A percentile compares a stretch with the other conserved stretches of the same genome.
Conservation (phyloP, 2,113 vertebrate species). For the Dolichotis patagonum region DNA sequence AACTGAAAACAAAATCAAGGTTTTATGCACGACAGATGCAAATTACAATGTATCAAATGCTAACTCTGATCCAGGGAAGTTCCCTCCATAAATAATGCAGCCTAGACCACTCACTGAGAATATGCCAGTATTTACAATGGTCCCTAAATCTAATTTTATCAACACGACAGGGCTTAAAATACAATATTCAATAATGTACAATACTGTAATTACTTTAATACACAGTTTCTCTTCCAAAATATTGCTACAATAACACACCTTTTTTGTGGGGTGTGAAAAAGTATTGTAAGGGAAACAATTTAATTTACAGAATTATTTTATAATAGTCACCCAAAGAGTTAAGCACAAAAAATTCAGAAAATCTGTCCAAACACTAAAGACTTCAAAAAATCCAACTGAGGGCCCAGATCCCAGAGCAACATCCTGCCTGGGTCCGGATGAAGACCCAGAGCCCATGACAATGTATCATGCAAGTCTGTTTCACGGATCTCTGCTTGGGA, state of each 20-base stretch:
- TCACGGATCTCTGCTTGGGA: too few relatives aligned
- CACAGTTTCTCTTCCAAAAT: constrained; percentile 12
- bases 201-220: background rate
- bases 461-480: too few relatives aligned
- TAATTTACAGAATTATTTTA: too few relatives aligned
- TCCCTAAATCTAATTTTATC: constrained; percentile 44
- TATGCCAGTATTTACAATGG: background rate
- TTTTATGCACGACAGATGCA: constrained; percentile 55
- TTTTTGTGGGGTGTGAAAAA: background rate
- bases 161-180: background rate
- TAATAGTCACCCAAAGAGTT: too few relatives aligned
- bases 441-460: too few relatives aligned
- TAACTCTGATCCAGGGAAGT: background rate
- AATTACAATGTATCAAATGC: constrained; percentile 49
- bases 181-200: background rate
- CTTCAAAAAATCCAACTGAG: too few relatives aligned
- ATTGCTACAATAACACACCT: background rate
- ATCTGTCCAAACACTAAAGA: too few relatives aligned
- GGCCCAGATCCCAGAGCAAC: too few relatives aligned
- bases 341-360: too few relatives aligned
- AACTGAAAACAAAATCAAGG: constrained; percentile 30
- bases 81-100: background rate
- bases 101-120: constrained; percentile 13
- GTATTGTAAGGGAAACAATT: too few relatives aligned
- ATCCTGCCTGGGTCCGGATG: too few relatives aligned